A percentile compares a stretch with the other conserved stretches of the same genome.
Evolutionary conservation across 2,113 vertebrate species (phyloP).

Genomic region (Gallinago paraguaiae): DNA sequence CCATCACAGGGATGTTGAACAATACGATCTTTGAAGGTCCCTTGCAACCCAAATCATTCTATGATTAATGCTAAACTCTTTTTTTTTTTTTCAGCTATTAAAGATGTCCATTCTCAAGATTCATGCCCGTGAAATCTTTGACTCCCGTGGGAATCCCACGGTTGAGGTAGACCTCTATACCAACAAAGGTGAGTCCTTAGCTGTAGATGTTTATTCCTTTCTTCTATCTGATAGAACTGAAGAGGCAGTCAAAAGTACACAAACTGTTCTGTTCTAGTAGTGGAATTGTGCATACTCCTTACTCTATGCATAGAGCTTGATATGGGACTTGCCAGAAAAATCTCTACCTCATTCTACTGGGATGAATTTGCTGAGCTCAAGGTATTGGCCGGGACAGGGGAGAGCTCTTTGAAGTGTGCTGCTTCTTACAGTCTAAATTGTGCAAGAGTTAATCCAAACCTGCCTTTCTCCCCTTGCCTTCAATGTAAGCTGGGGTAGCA

Average conservation of each 20-base stretch:
- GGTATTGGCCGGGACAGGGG: not conserved
- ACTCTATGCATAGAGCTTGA: not conserved
- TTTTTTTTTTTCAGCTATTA: conserved; percentile 64
- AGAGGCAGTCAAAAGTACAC: not conserved
- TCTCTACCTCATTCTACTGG: not conserved
- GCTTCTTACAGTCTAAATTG: not conserved
- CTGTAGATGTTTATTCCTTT: not conserved
- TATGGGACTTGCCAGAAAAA: not conserved
- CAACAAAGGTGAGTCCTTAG: conserved; percentile 82
- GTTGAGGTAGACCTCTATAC: conserved; percentile 95
- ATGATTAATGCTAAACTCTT: not conserved
- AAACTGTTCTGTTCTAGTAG: not conserved
- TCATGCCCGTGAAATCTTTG: conserved; percentile 91
- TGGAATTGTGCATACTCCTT: not conserved
- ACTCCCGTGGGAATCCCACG: conserved; percentile 98
- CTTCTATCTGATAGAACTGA: not conserved
- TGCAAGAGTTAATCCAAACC: not conserved
- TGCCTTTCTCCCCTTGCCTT: not conserved
- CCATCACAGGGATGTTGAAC: fast-evolving
- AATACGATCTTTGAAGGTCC: not conserved
- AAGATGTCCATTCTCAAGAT: conserved; percentile 93
- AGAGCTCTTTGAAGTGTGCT: not conserved
- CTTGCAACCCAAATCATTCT: not conserved
- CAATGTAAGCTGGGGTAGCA: not conserved
- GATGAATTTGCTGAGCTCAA: not conserved